phyloP scores from a whole-genome alignment of 2,888 invertebrate species.

The Chironomus tentans region DNA sequence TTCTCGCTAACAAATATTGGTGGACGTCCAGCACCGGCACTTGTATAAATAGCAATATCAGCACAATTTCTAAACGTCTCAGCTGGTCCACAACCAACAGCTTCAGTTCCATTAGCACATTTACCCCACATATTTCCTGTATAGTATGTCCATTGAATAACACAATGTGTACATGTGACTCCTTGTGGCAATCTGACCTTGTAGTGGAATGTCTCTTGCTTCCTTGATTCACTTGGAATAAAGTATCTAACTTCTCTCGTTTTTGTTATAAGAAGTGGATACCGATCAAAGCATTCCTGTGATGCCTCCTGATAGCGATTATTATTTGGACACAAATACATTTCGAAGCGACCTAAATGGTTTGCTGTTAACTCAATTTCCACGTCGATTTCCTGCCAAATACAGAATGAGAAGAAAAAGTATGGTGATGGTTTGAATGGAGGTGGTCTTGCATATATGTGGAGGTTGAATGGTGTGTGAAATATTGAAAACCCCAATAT shows the following conservation, averaged over 20 bases:
- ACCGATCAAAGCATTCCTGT: slow-evolving; percentile 76
- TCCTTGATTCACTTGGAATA: slow-evolving; percentile 63
- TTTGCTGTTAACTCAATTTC: slow-evolving; percentile 84
- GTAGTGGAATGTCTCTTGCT: slow-evolving; percentile 58
- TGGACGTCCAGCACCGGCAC: slow-evolving; percentile 62
- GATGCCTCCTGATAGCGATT: slow-evolving; percentile 67
- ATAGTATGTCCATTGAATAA: slow-evolving; percentile 87
- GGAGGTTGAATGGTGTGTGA: too few relatives aligned
- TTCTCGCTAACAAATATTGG: slow-evolving; percentile 53
- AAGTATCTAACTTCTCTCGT: slow-evolving; percentile 59
- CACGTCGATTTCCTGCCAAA: slow-evolving; percentile 63
- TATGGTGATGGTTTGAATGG: too few relatives aligned
- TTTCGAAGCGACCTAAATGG: slow-evolving; percentile 78
- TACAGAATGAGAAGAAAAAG: too few relatives aligned
- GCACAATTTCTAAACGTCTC: slow-evolving; percentile 64
- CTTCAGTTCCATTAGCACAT: slow-evolving; percentile 76
- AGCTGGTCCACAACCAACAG: slow-evolving; percentile 80
- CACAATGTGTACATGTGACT: slow-evolving; percentile 79
- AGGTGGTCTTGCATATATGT: too few relatives aligned
- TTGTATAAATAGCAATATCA: slow-evolving; percentile 72
- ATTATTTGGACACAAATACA: slow-evolving; percentile 78
- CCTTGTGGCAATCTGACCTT: slow-evolving; percentile 70
- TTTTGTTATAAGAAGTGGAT: slow-evolving; percentile 63
- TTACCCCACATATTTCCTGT: slow-evolving; percentile 89
- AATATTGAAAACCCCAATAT: too few relatives aligned